A percentile compares a stretch with the other conserved stretches of the same genome.
These are phyloP conservation scores for Apamea anceps DNA, from an alignment of 2,888 invertebrate species.

Conservation along the genomic window DNA sequence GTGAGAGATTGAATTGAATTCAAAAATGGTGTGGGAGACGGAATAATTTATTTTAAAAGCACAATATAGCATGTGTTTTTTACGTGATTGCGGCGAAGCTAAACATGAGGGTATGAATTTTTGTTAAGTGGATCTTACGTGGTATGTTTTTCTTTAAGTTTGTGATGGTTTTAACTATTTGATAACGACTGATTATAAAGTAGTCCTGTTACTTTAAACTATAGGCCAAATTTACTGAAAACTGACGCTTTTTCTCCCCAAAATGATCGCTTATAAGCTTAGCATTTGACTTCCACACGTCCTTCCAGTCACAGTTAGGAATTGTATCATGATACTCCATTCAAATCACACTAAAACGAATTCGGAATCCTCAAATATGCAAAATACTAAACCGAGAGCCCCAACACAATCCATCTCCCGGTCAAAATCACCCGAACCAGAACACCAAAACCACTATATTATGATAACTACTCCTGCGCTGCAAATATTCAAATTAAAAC, in stretches of 20 bases:
- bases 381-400: neutral
- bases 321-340: neutral
- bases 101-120: neutral
- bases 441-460: slow-evolving; percentile 71
- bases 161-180: neutral
- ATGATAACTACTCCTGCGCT: slow-evolving; percentile 75
- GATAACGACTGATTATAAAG: neutral
- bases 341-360: neutral
- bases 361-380: neutral
- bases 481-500: slow-evolving; percentile 84
- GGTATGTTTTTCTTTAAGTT: neutral
- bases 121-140: neutral
- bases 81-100: neutral
- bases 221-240: neutral
- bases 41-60: neutral
- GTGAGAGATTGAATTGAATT: slow-evolving; percentile 9
- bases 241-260: neutral
- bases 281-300: neutral
- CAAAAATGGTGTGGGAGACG: neutral
- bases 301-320: neutral
- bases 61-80: neutral
- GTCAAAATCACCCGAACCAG: slow-evolving; percentile 22
- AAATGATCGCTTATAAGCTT: too few species aligned
- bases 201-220: neutral
- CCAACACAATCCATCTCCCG: slow-evolving; percentile 15